Percentiles rank a stretch among this genome's conserved stretches.
Evolutionary conservation across 2,888 invertebrate species (phyloP).

Genomic region (Thereva nobilitata): DNA sequence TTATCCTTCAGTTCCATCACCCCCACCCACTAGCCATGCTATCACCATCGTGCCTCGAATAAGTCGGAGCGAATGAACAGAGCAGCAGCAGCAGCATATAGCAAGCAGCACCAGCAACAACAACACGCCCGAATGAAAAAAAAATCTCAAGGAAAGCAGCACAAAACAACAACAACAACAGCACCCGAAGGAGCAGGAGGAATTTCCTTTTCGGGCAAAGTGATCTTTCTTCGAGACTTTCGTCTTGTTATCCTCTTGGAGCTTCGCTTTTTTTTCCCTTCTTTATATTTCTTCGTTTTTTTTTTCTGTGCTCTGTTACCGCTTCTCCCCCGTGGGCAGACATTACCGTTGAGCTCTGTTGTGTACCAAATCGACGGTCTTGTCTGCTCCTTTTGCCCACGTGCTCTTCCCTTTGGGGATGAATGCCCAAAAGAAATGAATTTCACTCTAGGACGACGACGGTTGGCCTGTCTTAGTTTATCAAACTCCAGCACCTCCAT

Average conservation of each 20-base stretch:
- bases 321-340: constrained; percentile 37
- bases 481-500: constrained; percentile 38
- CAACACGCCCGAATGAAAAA: constrained; percentile 14
- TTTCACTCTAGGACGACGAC: constrained; percentile 28
- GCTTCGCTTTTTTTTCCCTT: constrained; percentile 28
- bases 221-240: constrained; percentile 41
- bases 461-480: constrained; percentile 39
- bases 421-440: constrained; percentile 39
- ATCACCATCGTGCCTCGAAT: background rate
- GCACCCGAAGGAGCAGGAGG: constrained; percentile 36
- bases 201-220: constrained; percentile 39
- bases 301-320: constrained; percentile 15
- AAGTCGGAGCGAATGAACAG: constrained; percentile 28
- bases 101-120: constrained; percentile 3
- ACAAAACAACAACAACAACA: constrained; percentile 32
- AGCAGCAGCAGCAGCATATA: background rate
- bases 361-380: constrained; percentile 32
- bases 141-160: constrained; percentile 17
- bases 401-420: constrained; percentile 32
- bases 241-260: constrained; percentile 38
- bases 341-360: constrained; percentile 29
- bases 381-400: constrained; percentile 32
- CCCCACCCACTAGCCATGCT: constrained; percentile 17
- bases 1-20: constrained; percentile 40
- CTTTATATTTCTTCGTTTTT: constrained; percentile 17